A percentile compares a stretch with the other conserved stretches of the same genome.
Evolutionary conservation across 2,888 invertebrate species (phyloP).

Genomic region (Zele albiditarsus): DNA sequence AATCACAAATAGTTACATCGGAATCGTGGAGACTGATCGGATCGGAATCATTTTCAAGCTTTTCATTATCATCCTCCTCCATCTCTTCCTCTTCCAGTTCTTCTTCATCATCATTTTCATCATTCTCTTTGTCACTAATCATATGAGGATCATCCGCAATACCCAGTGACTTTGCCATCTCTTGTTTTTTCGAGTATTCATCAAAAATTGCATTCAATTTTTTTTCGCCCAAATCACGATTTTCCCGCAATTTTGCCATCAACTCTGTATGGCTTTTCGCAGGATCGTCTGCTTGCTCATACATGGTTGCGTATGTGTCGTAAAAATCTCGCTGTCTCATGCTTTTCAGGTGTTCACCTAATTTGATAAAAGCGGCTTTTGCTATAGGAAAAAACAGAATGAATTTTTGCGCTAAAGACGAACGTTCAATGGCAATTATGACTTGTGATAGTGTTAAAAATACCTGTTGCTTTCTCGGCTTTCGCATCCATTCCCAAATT

Average conservation of each 20-base stretch:
- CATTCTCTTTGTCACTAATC: slow-evolving; percentile 12
- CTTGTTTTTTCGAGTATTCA: slow-evolving; percentile 59
- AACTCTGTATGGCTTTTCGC: slow-evolving; percentile 56
- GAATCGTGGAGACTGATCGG: slow-evolving; percentile 12
- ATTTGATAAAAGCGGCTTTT: slow-evolving; percentile 58
- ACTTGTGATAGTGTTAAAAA: slow-evolving; percentile 39
- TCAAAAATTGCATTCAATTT: slow-evolving; percentile 61
- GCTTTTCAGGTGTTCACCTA: slow-evolving; percentile 62
- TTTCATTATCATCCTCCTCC: slow-evolving; percentile 42
- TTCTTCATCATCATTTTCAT: slow-evolving; percentile 43
- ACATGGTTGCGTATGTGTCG: slow-evolving; percentile 61
- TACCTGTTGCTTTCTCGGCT: slow-evolving; percentile 57
- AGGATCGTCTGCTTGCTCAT: slow-evolving; percentile 62
- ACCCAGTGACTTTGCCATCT: slow-evolving; percentile 46
- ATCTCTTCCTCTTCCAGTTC: slow-evolving; percentile 46
- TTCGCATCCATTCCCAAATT: slow-evolving; percentile 54
- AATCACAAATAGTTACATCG: slow-evolving; percentile 6
- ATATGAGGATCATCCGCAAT: not conserved
- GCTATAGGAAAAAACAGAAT: slow-evolving; percentile 55
- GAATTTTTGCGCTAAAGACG: slow-evolving; percentile 12
- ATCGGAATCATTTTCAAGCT: not conserved
- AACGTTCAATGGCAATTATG: not conserved
- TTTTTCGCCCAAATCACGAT: slow-evolving; percentile 57
- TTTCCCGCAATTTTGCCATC: slow-evolving; percentile 55
- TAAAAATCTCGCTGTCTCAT: slow-evolving; percentile 60